These are phyloP conservation scores for Cybosia mesomella DNA, from an alignment of 2,888 invertebrate species.

Conservation along the genomic window DNA sequence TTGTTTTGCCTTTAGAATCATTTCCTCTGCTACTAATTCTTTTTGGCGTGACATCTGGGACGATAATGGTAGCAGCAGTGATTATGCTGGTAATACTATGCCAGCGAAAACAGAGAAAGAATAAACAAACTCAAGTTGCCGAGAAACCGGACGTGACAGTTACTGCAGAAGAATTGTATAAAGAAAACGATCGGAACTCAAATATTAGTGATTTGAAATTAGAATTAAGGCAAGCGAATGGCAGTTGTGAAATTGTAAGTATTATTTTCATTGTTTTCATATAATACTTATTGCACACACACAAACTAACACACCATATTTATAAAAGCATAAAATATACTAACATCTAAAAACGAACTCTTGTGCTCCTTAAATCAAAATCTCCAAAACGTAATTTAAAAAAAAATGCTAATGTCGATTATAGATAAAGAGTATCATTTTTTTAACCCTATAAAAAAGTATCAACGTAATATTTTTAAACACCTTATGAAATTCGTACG, in stretches of 20 bases:
- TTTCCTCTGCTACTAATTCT: constrained; percentile 93
- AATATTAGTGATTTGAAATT: constrained; percentile 97
- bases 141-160: constrained; percentile 88
- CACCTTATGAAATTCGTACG: too few relatives aligned
- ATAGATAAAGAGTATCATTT: background rate
- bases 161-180: constrained; percentile 84
- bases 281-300: background rate
- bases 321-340: too few relatives aligned
- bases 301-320: too few relatives aligned
- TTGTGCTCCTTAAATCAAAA: background rate
- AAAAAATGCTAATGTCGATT: background rate
- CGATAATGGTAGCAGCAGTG: constrained; percentile 94
- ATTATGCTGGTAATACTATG: constrained; percentile 95
- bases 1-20: constrained; percentile 87
- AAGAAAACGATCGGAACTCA: constrained; percentile 95
- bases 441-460: background rate
- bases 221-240: constrained; percentile 94
- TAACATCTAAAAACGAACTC: too few relatives aligned
- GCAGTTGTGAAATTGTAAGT: constrained; percentile 91
- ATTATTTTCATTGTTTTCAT: constrained; percentile 22
- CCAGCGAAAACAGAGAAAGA: constrained; percentile 89
- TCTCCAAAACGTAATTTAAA: background rate
- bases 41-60: constrained; percentile 94
- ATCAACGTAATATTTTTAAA: too few relatives aligned
- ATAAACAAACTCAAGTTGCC: constrained; percentile 77